A percentile compares a stretch with the other conserved stretches of the same genome.
Conservation (phyloP, 2,888 invertebrate genomes). For the Liopterus haemorrhoidalis region DNA sequence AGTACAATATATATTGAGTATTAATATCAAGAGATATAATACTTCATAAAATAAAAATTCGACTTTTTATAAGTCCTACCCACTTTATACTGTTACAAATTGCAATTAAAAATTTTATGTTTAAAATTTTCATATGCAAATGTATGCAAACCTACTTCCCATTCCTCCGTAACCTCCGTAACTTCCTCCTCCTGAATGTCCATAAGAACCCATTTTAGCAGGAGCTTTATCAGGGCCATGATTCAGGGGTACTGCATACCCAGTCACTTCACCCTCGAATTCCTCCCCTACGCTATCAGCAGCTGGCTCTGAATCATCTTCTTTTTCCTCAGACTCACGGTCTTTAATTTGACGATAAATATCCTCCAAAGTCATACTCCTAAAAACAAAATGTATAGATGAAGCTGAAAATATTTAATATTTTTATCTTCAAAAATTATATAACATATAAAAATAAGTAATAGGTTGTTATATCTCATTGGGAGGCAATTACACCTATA, state of each 20-base stretch:
- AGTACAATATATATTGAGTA: neutral
- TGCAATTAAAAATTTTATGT: slow-evolving; percentile 6
- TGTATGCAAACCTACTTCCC: neutral
- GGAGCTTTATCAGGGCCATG: slow-evolving; percentile 10
- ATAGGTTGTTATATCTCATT: slow-evolving; percentile 5
- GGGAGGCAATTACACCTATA: neutral
- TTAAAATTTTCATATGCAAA: slow-evolving; percentile 3
- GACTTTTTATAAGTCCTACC: slow-evolving; percentile 7
- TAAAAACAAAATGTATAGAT: slow-evolving; percentile 42
- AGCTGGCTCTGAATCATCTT: slow-evolving; percentile 40
- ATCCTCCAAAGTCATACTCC: slow-evolving; percentile 65
- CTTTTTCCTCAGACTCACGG: slow-evolving; percentile 34
- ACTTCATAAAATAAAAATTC: too few species aligned
- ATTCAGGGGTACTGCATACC: slow-evolving; percentile 33
- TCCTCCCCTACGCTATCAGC: slow-evolving; percentile 48
- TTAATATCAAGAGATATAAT: too few species aligned
- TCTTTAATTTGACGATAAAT: slow-evolving; percentile 50
- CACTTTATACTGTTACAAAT: slow-evolving; percentile 10
- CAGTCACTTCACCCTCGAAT: slow-evolving; percentile 57
- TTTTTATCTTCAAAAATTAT: slow-evolving; percentile 2
- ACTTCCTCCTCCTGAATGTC: slow-evolving; percentile 20
- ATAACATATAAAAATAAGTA: neutral
- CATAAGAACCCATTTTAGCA: slow-evolving; percentile 20
- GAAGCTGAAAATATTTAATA: neutral
- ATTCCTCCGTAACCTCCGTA: slow-evolving; percentile 6